phyloP scores from a whole-genome alignment of 2,113 vertebrate genomes.

The Siphamia tubifer region DNA sequence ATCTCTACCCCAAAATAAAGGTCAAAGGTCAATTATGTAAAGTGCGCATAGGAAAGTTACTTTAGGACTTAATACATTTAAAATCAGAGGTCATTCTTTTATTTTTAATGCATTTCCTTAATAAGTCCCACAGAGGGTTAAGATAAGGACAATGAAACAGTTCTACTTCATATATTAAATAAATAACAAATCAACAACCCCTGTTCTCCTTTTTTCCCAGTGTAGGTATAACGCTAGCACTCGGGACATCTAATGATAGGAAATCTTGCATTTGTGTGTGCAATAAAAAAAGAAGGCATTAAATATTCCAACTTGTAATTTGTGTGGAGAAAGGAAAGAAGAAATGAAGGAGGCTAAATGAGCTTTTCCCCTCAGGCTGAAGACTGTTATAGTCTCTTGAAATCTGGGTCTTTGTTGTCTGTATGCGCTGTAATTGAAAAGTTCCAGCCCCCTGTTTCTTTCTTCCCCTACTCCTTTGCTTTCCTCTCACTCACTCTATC shows the following conservation, averaged over 20 bases:
- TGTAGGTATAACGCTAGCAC: too few relatives aligned
- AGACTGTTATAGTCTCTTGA: slow-evolving; percentile 69
- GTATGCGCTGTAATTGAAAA: slow-evolving; percentile 78
- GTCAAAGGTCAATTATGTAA: too few relatives aligned
- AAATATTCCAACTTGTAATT: slow-evolving; percentile 69
- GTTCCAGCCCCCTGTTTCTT: slow-evolving; percentile 45
- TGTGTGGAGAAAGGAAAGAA: slow-evolving; percentile 46
- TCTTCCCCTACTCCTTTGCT: slow-evolving; percentile 32
- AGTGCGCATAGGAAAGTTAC: too few relatives aligned
- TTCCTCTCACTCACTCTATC: slow-evolving; percentile 40
- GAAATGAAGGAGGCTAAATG: slow-evolving; percentile 67
- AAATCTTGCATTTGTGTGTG: slow-evolving; percentile 49
- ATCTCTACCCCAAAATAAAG: too few relatives aligned
- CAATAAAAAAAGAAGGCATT: slow-evolving; percentile 65
- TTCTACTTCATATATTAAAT: too few relatives aligned
- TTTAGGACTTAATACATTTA: too few relatives aligned
- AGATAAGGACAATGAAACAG: too few relatives aligned
- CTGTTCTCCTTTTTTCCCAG: too few relatives aligned
- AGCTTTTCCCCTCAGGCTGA: slow-evolving; percentile 71
- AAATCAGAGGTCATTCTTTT: too few relatives aligned
- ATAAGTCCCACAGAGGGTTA: too few relatives aligned
- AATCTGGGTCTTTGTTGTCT: slow-evolving; percentile 78
- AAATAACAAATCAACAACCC: too few relatives aligned
- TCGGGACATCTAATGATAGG: slow-evolving; percentile 50
- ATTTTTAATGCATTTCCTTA: too few relatives aligned